Base-by-base conservation (phyloP, 2,888 invertebrate genomes). In the Ophioninae sp. region DNA sequence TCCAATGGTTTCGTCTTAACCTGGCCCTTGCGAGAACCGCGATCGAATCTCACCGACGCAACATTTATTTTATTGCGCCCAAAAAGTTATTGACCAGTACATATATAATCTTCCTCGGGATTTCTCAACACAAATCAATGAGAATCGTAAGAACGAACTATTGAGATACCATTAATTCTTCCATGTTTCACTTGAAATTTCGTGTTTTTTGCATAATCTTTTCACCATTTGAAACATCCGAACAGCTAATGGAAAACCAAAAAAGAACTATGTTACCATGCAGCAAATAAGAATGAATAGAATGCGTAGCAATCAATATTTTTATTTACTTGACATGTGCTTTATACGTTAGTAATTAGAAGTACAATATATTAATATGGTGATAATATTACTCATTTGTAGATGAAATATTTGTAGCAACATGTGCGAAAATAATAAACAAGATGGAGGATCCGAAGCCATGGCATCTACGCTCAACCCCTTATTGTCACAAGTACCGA, bases 21-120 rank as follows among this genome's bases (percentile, higher is more conserved):
- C 67, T 81, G 51, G 30, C 58, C 44, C 37, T 76, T 75, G 61
- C 8, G 56, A 68, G 68, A 9, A 76, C 76, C 76, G 23, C 37
- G 84, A 75, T 84, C 84, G 76, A 84, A 68, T 81, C 84, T 64
- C 78, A 22, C n/a, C 17, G 6, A 9, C 7, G 10, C 23, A 51
- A 72, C 23, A 69, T 79, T 84, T 84, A 81, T 84, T 84, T 81
- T 83, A 73, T 78, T 39, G 10, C 22, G 20, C 51, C 6, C 2
- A 17, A 51, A 51, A 51, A 17, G 6, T 17, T 13, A 51, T 51
- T 17, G 51, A 10, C 13, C 6, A 10, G 39, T 9, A 37, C 64
- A 59, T 1, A 17, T 23, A 5, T 51, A 39, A n/a, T 30, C 9
- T 71, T 13, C 59, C n/a, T 61, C 39, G 7, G 20, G 10, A 3